Base-by-base conservation (phyloP, 37 sponge, comb jelly and placozoan species). In the Spongilla lacustris region DNA sequence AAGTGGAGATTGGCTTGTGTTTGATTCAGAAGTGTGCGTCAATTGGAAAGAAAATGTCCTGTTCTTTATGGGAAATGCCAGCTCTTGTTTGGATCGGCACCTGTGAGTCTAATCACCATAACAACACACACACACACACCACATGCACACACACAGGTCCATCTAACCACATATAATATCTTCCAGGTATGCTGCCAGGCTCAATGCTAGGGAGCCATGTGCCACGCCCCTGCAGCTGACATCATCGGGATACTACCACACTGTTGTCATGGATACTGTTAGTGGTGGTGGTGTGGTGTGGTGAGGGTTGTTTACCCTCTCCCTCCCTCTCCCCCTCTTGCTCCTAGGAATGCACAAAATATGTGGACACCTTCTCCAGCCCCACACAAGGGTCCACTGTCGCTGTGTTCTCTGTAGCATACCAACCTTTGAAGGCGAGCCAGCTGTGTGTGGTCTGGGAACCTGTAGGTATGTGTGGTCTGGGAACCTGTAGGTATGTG, bases 21-120 rank as follows among this genome's bases (percentile, higher is more conserved):
- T 86, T 49, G 83, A 69, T 32, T 68, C 79, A 36, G 66, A 93
- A 88, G 67, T 95, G 4, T 95, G 96, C 93, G 74, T 92, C 36
- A 86, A 92, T 37, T 50, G 72, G 25, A 74, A 81, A 50, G 69
- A 36, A 6, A 30, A 84, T n/a, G 49, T 90, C 34, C 83, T 95
- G 36, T 95, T 85, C 67, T 95, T 92, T 83, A 67, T 81, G 75
- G 96, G 78, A 71, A 91, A 84, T 38, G 37, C 26, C 27, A 80
- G 41, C 46, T 84, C 88, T 2, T 78, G 78, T 49, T 69, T 92
- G 36, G 96, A 95, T 30, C 83, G 79, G 74, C 96, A 95, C 73
- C 83, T 95, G 89, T 92, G 87, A 76, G 95, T 85, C 29, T 74
- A 36, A 26, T 27, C 4, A 46, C 8, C 8, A 46, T 4, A 46